Percentiles rank a stretch among this genome's conserved stretches.
Evolutionary conservation across 2,113 vertebrate genomes (phyloP).

Genomic region (Megaceryle maxima): DNA sequence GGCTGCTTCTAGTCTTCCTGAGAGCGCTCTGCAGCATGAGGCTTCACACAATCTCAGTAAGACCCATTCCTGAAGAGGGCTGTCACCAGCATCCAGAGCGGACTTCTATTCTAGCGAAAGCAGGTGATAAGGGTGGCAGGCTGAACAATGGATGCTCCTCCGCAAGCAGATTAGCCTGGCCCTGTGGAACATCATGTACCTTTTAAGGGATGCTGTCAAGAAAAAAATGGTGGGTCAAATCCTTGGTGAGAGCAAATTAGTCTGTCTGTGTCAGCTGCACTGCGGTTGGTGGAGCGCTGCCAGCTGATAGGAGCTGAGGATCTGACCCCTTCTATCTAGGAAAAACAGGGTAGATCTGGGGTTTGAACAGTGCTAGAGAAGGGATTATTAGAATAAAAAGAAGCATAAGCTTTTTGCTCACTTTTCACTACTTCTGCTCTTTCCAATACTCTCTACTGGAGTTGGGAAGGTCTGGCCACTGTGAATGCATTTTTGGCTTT

Average conservation of each 20-base stretch:
- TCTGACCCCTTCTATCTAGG: not conserved
- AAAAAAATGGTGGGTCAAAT: not conserved
- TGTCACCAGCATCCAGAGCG: not conserved
- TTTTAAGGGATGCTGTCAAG: slow-evolving; percentile 24
- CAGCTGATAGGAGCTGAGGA: not conserved
- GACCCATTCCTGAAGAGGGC: not conserved
- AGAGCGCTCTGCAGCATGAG: not conserved
- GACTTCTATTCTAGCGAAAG: not conserved
- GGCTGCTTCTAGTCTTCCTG: not conserved
- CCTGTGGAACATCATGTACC: slow-evolving; percentile 23
- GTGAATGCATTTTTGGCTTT: not conserved
- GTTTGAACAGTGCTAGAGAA: not conserved
- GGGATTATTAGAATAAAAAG: not conserved
- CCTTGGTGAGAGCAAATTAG: slow-evolving; percentile 23
- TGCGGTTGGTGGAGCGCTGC: not conserved
- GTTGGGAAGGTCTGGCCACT: not conserved
- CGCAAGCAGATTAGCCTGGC: slow-evolving; percentile 14
- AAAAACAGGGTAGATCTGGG: not conserved
- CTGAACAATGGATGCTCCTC: slow-evolving; percentile 11
- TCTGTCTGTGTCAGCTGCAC: not conserved
- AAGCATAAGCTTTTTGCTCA: not conserved
- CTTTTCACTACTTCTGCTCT: not conserved
- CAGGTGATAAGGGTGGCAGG: not conserved
- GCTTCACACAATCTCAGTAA: not conserved
- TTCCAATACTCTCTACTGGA: not conserved